Evolutionary conservation across 92 coral and sea anemone genomes (phyloP).

Genomic region (Ricordea florida): DNA sequence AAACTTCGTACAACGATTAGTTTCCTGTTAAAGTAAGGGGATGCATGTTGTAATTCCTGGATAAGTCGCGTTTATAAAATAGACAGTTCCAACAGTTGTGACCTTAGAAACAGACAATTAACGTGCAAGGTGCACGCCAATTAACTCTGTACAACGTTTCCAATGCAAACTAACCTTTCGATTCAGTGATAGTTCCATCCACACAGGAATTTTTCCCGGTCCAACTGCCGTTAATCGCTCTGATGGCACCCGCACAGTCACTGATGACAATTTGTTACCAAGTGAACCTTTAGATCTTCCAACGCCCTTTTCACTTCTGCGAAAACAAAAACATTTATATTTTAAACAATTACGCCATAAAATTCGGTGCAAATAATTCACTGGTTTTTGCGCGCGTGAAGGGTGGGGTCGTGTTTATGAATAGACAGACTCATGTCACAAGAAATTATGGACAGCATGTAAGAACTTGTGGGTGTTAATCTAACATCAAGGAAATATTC

Average conservation of each 20-base stretch:
- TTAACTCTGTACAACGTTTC: too few relatives aligned
- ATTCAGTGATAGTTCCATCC: not conserved
- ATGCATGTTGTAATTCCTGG: too few relatives aligned
- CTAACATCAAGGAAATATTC: too few relatives aligned
- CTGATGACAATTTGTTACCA: not conserved
- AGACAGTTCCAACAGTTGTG: too few relatives aligned
- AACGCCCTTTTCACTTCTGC: constrained; percentile 13
- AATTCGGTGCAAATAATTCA: constrained; percentile 19
- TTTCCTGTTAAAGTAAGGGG: too few relatives aligned
- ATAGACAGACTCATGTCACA: constrained; percentile 17
- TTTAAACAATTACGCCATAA: constrained; percentile 43
- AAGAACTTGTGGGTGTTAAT: too few relatives aligned
- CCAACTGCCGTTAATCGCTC: not conserved
- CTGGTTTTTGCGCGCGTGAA: constrained; percentile 33
- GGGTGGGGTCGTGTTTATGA: constrained; percentile 29
- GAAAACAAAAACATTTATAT: constrained; percentile 27
- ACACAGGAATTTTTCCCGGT: not conserved
- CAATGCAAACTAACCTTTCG: too few relatives aligned
- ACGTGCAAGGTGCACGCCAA: too few relatives aligned
- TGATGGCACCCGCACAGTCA: not conserved
- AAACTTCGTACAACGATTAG: too few relatives aligned
- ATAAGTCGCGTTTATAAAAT: too few relatives aligned
- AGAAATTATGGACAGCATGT: constrained; percentile 12
- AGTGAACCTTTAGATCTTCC: not conserved
- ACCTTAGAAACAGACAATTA: too few relatives aligned